Conservation (phyloP, 2,888 invertebrate species). For the Seira sanloemensis region DNA sequence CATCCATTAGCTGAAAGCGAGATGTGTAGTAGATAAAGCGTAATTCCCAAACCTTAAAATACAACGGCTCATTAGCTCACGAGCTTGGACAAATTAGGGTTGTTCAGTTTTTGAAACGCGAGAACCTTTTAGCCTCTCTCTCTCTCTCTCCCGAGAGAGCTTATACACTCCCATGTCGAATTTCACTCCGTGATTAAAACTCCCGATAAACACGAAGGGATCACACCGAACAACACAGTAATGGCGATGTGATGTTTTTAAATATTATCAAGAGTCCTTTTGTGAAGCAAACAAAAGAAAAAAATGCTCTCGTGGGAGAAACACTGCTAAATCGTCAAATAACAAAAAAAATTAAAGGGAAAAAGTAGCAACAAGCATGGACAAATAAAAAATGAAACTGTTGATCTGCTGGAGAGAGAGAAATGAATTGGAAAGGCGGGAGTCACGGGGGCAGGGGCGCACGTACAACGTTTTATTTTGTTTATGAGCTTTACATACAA, state of each 20-base stretch:
- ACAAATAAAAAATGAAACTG: constrained; percentile 1
- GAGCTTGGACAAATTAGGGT: constrained; percentile 33
- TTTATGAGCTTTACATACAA: constrained; percentile 6
- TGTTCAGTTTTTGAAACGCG: constrained; percentile 38
- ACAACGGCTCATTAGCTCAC: not conserved
- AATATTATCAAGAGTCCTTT: constrained; percentile 16
- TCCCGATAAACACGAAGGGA: constrained; percentile 17
- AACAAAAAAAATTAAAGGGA: constrained; percentile 9
- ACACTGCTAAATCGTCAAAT: not conserved
- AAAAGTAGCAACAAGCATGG: constrained; percentile 6
- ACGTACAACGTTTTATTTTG: constrained; percentile 10
- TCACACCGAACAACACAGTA: constrained; percentile 14
- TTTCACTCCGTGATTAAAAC: constrained; percentile 21
- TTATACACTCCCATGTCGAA: not conserved
- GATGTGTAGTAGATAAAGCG: not conserved
- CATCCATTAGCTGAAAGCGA: not conserved
- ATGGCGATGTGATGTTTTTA: constrained; percentile 9
- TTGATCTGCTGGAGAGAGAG: not conserved
- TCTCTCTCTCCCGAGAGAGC: too few species aligned
- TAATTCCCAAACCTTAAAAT: not conserved
- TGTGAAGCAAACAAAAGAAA: not conserved
- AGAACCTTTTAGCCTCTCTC: constrained; percentile 44
- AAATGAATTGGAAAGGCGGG: constrained; percentile 27
- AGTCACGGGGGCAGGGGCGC: constrained; percentile 16
- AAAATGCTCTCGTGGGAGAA: constrained; percentile 21